Evolutionary conservation across 2,797 vertebrate genomes (phyloP).

Genomic region (Sebastes oblongus): DNA sequence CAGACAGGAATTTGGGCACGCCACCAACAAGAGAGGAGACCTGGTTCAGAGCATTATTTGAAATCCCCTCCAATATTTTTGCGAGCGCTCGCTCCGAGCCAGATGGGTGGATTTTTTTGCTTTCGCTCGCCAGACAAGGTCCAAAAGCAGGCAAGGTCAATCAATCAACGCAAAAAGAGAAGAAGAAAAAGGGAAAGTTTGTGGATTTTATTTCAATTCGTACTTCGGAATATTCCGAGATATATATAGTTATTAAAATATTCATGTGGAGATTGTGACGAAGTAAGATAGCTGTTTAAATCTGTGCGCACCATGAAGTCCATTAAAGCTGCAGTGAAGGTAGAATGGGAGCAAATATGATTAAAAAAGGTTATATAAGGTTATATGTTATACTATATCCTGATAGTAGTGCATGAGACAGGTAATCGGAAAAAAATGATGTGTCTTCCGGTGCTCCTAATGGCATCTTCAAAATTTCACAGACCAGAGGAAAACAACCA

Average conservation of each 20-base stretch:
- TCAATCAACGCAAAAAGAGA: conserved; percentile 15
- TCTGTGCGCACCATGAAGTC: background rate
- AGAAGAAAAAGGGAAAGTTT: conserved; percentile 12
- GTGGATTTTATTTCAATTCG: conserved; percentile 45
- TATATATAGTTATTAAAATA: conserved; percentile 12
- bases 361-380: no score
- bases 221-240: conserved; percentile 33
- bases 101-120: conserved; percentile 56
- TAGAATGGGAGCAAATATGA: no score
- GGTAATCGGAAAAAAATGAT: no score
- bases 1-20: conserved; percentile 77
- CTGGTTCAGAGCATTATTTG: conserved; percentile 56
- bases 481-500: no score
- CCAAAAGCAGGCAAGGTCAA: conserved; percentile 43
- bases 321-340: background rate
- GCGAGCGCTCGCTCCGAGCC: conserved; percentile 46
- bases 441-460: no score
- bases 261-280: conserved; percentile 4
- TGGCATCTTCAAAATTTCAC: no score
- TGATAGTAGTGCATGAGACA: no score
- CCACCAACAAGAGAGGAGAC: conserved; percentile 67
- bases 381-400: no score
- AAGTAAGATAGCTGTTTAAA: background rate
- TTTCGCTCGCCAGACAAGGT: conserved; percentile 29
- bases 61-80: conserved; percentile 62